Percentiles rank a stretch among this genome's conserved stretches.
phyloP scores from a whole-genome alignment of 2,113 vertebrate genomes.

The Malurus elegans region DNA sequence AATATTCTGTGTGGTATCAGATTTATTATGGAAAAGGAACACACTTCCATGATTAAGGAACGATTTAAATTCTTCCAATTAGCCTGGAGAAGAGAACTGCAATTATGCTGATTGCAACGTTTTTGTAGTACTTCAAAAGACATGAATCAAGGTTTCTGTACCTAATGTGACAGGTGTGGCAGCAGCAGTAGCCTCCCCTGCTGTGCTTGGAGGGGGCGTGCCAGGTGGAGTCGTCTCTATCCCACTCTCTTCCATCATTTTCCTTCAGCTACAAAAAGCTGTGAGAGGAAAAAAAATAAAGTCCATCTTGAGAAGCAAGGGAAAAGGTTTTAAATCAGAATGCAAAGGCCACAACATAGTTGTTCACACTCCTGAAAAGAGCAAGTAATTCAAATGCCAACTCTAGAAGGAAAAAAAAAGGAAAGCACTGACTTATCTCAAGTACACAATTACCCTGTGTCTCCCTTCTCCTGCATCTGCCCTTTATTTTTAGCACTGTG shows the following conservation, averaged over 20 bases:
- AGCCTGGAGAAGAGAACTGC: neutral
- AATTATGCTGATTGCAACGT: neutral
- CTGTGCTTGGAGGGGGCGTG: conserved; percentile 76
- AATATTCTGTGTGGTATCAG: neutral
- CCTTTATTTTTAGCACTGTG: neutral
- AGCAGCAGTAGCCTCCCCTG: neutral
- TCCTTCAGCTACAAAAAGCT: conserved; percentile 60
- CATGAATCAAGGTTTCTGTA: conserved; percentile 8
- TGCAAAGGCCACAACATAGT: neutral
- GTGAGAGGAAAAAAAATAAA: neutral
- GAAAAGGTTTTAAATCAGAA: neutral
- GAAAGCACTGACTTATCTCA: neutral
- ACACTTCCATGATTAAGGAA: neutral
- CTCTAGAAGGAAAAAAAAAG: neutral
- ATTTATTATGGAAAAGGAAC: neutral
- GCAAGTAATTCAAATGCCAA: neutral
- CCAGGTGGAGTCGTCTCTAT: conserved; percentile 90
- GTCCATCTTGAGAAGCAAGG: neutral
- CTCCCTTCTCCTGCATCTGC: neutral
- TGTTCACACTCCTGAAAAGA: neutral
- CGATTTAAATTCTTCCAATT: neutral
- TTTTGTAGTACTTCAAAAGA: neutral
- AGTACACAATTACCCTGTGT: neutral
- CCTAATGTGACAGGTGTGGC: conserved; percentile 71
- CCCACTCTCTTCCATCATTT: conserved; percentile 99